Conservation (phyloP, 2,797 vertebrate species). For the Halcyon leucocephala region DNA sequence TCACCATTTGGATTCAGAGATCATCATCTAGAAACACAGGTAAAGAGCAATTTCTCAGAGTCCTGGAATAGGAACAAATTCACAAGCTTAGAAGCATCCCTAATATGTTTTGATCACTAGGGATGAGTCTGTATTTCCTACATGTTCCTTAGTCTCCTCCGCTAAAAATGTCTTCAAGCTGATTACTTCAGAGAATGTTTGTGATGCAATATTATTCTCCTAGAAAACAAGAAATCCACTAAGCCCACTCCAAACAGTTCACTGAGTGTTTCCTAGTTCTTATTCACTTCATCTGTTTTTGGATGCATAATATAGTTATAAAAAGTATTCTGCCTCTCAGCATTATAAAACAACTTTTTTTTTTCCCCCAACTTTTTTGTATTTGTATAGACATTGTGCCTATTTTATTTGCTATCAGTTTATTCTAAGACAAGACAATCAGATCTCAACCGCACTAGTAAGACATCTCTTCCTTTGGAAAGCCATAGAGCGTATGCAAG, state of each 20-base stretch:
- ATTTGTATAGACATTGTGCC: not conserved
- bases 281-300: not conserved
- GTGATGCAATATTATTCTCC: not conserved
- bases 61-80: not conserved
- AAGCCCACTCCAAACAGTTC: not conserved
- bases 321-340: not conserved
- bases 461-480: not conserved
- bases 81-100: not conserved
- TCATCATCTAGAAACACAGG: not conserved
- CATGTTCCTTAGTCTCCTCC: not conserved
- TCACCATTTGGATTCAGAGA: not conserved
- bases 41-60: not conserved
- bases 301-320: not conserved
- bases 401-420: not conserved
- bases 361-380: not conserved
- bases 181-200: not conserved
- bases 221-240: not conserved
- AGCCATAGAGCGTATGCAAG: not conserved
- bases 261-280: not conserved
- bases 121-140: not conserved
- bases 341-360: not conserved
- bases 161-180: not conserved
- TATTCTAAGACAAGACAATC: not conserved
- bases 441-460: not conserved
- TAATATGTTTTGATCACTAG: not conserved